These are phyloP conservation scores for Thecocarcelia acutangulata DNA, from an alignment of 2,888 invertebrate species.

Conservation along the genomic window DNA sequence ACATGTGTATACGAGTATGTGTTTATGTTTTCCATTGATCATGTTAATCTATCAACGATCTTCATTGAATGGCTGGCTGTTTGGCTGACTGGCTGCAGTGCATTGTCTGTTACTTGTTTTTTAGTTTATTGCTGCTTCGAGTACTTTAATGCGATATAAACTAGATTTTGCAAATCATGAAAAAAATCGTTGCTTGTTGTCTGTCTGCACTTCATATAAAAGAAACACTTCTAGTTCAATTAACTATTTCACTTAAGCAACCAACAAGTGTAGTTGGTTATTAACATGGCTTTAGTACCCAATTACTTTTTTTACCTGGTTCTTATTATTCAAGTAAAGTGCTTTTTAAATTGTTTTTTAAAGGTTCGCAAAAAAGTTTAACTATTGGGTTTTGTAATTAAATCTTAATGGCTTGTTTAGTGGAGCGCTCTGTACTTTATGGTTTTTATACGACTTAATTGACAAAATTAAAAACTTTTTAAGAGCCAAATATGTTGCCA, in stretches of 20 bases:
- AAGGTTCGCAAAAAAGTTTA: too few species aligned
- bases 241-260: constrained; percentile 14
- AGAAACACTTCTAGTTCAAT: constrained; percentile 46
- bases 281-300: background rate
- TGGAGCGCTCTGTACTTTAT: too few species aligned
- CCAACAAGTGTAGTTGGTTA: constrained; percentile 8
- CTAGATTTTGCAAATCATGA: constrained; percentile 26
- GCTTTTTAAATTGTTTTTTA: background rate
- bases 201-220: constrained; percentile 13
- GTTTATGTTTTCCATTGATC: constrained; percentile 41
- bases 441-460: too few species aligned
- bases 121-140: background rate
- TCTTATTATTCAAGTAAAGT: background rate
- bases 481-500: too few species aligned
- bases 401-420: too few species aligned
- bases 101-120: background rate
- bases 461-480: too few species aligned
- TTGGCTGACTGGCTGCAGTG: background rate
- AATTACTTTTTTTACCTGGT: constrained; percentile 4
- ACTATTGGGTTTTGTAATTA: too few species aligned
- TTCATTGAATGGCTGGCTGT: constrained; percentile 29
- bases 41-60: constrained; percentile 54
- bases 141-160: constrained; percentile 41
- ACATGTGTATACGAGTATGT: background rate
- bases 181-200: constrained; percentile 1